Evolutionary conservation across 1,140 invertebrate genomes (phyloP), one percentile per base, ranked within the genome.

Genomic region (Maniola jurtina): DNA sequence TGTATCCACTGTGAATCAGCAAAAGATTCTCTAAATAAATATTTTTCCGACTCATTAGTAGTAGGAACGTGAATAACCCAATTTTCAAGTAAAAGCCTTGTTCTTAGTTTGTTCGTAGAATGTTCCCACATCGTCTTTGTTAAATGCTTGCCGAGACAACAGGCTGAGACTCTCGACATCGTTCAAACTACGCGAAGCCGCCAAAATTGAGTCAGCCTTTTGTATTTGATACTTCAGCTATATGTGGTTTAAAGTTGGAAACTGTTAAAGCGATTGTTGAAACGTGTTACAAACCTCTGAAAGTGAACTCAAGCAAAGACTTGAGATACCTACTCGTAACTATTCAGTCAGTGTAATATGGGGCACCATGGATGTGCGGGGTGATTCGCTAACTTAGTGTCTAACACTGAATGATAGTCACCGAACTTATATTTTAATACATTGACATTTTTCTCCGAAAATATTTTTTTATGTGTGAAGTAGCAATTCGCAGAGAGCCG

Each of bases 191-290:
- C 58, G 9, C 40, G 6, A 34, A 48, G 13, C 25, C 45, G 45
- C 58, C 58, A 15, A 60, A 60, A 60, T 48, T 47, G 52, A 60
- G 58, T 33, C 58, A 47, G 45, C 13, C 16, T 60, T 47, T 60
- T 14, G 33, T n/a, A 34, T 60, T 34, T 48, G 15, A 35, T 35
- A 60, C 38, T 59, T 42, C 14, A 50, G 10, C 48, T 16, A 50
- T 55, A 16, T 16, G 48, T 13, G 14, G 11, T 52, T 25, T 16
- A 25, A 52, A 48, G n/a, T 52, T 25, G 16, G 14, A 50, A 50
- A 50, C 48, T 50, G 14, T 16, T 50, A 50, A 50, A 50, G 48
- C 48, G 15, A 50, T 5, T 42, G 40, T 42, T 42, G 40, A 42
- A 42, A 42, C 1, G 40, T 25, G 25, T 25, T 25, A 25, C 25